These are phyloP conservation scores for Leucosticte australis DNA, from an alignment of 2,113 vertebrate genomes.

Conservation along the genomic window DNA sequence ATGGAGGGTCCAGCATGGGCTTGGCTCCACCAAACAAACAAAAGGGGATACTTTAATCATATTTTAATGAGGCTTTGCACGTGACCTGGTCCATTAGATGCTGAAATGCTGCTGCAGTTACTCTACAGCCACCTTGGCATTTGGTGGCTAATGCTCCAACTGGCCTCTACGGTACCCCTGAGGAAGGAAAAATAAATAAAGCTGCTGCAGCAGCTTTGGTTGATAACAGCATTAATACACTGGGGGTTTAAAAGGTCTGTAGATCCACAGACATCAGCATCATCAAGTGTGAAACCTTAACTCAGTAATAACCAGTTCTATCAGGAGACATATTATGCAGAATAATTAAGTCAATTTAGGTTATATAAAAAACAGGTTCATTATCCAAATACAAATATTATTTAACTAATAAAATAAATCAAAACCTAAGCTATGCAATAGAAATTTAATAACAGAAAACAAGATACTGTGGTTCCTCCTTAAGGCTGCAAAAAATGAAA, in stretches of 20 bases:
- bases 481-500: background rate
- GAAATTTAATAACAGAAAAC: background rate
- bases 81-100: background rate
- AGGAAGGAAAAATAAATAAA: conserved; percentile 4
- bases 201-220: background rate
- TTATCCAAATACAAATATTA: background rate
- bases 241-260: background rate
- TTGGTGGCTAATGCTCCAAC: conserved; percentile 8
- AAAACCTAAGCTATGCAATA: background rate
- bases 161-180: background rate
- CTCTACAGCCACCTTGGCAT: background rate
- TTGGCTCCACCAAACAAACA: conserved; percentile 3
- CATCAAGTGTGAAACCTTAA: background rate
- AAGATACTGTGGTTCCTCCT: background rate
- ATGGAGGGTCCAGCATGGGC: background rate
- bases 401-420: background rate
- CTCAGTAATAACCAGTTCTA: background rate
- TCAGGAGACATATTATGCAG: background rate
- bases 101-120: background rate
- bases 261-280: background rate
- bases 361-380: background rate
- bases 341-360: background rate
- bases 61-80: conserved; percentile 36
- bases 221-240: background rate
- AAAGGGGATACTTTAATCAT: conserved; percentile 35